These are phyloP conservation scores for Malurus alboscapulatus DNA, from an alignment of 2,113 vertebrate genomes.

Conservation along the genomic window DNA sequence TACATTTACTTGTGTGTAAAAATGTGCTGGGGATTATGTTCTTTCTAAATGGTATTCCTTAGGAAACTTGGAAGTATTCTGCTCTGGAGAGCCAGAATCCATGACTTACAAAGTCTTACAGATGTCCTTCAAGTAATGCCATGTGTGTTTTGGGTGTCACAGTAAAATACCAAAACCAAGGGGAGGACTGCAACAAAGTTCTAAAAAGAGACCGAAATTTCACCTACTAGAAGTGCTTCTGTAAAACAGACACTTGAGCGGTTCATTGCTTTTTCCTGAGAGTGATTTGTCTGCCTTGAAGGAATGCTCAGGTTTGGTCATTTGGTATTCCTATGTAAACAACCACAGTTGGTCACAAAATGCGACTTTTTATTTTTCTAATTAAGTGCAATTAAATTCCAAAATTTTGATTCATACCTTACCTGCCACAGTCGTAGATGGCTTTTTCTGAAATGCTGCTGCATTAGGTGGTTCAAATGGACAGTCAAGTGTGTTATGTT, in stretches of 20 bases:
- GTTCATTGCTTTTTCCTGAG: neutral
- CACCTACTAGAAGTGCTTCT: neutral
- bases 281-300: neutral
- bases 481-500: neutral
- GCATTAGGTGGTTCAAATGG: neutral
- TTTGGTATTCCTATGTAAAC: fast-evolving
- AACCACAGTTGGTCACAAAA: neutral
- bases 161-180: neutral
- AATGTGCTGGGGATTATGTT: neutral
- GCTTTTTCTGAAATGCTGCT: neutral
- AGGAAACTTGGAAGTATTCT: neutral
- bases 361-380: neutral
- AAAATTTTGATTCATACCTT: neutral
- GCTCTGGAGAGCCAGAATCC: neutral
- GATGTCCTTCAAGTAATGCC: neutral
- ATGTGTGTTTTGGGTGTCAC: neutral
- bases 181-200: neutral
- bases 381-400: neutral
- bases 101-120: neutral
- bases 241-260: neutral
- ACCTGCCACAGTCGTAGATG: neutral
- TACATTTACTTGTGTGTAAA: neutral
- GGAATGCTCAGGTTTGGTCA: neutral
- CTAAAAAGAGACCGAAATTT: neutral
- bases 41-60: neutral